Percentiles rank a stretch among this genome's conserved stretches.
Evolutionary conservation across 2,797 vertebrate genomes (phyloP).

Genomic region (Onychomys torridus): DNA sequence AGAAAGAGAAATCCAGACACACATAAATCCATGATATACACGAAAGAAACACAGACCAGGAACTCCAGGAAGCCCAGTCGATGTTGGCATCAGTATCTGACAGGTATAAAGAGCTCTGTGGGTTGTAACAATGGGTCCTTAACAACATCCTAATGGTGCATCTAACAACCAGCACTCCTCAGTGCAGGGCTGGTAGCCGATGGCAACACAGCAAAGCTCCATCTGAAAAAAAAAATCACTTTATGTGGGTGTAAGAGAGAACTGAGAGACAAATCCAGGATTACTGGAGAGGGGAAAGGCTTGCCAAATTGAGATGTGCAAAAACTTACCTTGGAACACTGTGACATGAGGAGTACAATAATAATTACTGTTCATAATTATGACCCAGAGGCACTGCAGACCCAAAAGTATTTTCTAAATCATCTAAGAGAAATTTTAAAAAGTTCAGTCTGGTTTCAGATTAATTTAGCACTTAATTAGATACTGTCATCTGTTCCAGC

Average conservation of each 20-base stretch:
- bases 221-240: not conserved
- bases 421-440: conserved; percentile 48
- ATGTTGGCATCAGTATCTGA: not conserved
- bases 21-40: not conserved
- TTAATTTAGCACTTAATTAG: conserved; percentile 77
- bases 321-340: conserved; percentile 55
- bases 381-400: conserved; percentile 67
- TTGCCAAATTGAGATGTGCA: conserved; percentile 48
- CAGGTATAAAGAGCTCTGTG: not conserved
- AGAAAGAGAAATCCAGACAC: conserved; percentile 6
- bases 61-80: not conserved
- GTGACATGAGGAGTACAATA: conserved; percentile 57
- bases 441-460: conserved; percentile 62
- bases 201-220: not conserved
- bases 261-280: not conserved
- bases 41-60: conserved; percentile 32
- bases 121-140: not conserved
- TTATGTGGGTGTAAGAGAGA: not conserved
- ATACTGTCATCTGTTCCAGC: conserved; percentile 60
- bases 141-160: not conserved
- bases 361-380: conserved; percentile 72
- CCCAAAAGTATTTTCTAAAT: conserved; percentile 75
- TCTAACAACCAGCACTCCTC: not conserved
- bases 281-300: not conserved
- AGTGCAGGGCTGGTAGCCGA: not conserved